These are phyloP conservation scores for Yoshiicerus persimilis DNA, from an alignment of 1,140 invertebrate genomes.

Conservation along the genomic window DNA sequence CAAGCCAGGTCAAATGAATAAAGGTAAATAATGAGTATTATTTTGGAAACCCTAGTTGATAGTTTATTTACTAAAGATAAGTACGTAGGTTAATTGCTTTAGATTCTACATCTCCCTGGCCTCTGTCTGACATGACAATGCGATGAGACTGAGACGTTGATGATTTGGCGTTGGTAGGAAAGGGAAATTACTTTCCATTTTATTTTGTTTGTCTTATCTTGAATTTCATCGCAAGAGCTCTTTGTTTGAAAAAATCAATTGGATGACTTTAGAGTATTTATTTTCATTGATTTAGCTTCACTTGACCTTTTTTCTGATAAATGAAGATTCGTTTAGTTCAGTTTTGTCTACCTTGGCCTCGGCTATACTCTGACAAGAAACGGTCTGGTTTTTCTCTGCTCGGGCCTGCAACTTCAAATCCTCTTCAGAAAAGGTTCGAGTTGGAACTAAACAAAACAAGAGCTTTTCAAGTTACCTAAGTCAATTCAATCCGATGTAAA, in stretches of 20 bases:
- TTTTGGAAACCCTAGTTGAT: background rate
- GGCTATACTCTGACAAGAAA: background rate
- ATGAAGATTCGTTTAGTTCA: background rate
- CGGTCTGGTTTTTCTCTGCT: background rate
- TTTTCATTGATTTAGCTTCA: background rate
- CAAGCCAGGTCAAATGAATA: too few species aligned
- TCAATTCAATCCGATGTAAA: background rate
- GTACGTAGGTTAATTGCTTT: background rate
- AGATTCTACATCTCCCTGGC: background rate
- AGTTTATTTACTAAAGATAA: background rate
- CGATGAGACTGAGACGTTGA: background rate
- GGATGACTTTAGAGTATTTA: constrained; percentile 9
- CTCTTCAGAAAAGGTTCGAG: background rate
- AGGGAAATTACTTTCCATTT: constrained; percentile 16
- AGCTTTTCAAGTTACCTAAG: background rate
- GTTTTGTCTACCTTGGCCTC: background rate
- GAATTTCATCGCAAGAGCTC: background rate
- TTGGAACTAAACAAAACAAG: background rate
- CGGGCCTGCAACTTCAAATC: background rate
- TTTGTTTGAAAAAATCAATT: background rate
- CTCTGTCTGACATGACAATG: background rate
- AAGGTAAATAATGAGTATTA: background rate
- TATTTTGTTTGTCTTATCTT: background rate
- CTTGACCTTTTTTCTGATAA: background rate
- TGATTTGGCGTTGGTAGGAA: background rate